Conservation (phyloP, 2,888 invertebrate genomes). For the Sesia bembeciformis region DNA sequence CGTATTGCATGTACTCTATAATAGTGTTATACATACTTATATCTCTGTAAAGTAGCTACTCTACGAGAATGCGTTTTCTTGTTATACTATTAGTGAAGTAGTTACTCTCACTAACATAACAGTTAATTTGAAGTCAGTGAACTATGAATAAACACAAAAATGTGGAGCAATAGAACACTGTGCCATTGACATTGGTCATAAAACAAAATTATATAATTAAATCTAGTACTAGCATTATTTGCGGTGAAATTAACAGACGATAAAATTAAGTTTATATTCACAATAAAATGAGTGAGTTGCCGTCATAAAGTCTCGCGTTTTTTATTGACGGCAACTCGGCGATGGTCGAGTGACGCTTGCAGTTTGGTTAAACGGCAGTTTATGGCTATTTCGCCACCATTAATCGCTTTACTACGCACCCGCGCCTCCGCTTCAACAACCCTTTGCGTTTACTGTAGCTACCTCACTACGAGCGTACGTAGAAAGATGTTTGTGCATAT, state of each 20-base stretch:
- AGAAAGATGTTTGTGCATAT: too few relatives aligned
- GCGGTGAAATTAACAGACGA: slow-evolving; percentile 75
- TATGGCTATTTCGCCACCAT: slow-evolving; percentile 73
- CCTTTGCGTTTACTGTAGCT: slow-evolving; percentile 23
- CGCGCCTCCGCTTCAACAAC: slow-evolving; percentile 50
- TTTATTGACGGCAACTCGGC: slow-evolving; percentile 68
- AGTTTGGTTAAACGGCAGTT: slow-evolving; percentile 74
- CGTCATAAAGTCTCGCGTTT: slow-evolving; percentile 75
- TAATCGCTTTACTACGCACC: slow-evolving; percentile 73
- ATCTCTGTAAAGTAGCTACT: too few relatives aligned
- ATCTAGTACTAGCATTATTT: slow-evolving; percentile 66
- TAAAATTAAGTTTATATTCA: slow-evolving; percentile 75
- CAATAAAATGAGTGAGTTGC: slow-evolving; percentile 75
- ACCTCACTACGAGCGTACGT: too few relatives aligned
- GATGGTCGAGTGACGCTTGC: slow-evolving; percentile 70
- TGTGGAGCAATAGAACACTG: slow-evolving; percentile 39
- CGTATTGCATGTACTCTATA: too few relatives aligned
- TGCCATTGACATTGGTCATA: slow-evolving; percentile 53
- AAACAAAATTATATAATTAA: slow-evolving; percentile 62
- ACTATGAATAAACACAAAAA: slow-evolving; percentile 17
- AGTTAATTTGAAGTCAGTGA: slow-evolving; percentile 18
- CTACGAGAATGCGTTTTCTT: too few relatives aligned
- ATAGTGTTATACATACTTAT: too few relatives aligned
- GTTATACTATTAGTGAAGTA: too few relatives aligned
- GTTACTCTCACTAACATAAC: too few relatives aligned